phyloP scores from a whole-genome alignment of 2,113 vertebrate genomes.

The Ramphastos sulfuratus region DNA sequence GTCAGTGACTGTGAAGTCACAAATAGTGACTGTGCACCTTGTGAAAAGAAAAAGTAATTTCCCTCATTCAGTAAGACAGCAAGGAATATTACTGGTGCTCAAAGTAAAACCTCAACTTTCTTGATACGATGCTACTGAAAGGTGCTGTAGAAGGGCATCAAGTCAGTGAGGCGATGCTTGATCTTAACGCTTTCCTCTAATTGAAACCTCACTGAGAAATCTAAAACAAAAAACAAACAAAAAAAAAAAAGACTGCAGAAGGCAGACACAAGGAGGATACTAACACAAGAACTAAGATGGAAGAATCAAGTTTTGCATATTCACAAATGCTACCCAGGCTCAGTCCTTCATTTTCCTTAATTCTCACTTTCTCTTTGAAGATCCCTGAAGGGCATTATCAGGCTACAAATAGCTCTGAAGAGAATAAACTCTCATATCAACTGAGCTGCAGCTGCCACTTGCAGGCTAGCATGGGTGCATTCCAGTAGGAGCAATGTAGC shows the following conservation, averaged over 20 bases:
- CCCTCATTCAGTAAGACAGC: background rate
- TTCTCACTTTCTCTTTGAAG: background rate
- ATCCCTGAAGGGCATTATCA: background rate
- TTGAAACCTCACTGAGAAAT: background rate
- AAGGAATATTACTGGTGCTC: background rate
- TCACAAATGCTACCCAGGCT: background rate
- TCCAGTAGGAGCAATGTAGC: background rate
- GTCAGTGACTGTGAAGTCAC: background rate
- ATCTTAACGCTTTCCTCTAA: background rate
- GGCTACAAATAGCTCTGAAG: background rate
- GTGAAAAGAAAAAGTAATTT: background rate
- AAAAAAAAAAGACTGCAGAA: background rate
- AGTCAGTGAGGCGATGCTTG: background rate
- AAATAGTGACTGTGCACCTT: background rate
- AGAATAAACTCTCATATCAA: rapidly evolving
- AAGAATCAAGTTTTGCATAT: background rate
- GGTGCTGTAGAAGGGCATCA: background rate
- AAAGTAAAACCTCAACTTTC: background rate
- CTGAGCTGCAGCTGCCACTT: background rate
- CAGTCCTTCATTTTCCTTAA: background rate
- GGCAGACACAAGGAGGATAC: background rate
- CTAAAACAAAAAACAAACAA: background rate
- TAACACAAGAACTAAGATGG: no score
- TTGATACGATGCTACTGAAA: background rate
- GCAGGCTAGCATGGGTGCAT: background rate